Conservation (phyloP, 2,888 invertebrate species). For the Dolichomitus sp. region DNA sequence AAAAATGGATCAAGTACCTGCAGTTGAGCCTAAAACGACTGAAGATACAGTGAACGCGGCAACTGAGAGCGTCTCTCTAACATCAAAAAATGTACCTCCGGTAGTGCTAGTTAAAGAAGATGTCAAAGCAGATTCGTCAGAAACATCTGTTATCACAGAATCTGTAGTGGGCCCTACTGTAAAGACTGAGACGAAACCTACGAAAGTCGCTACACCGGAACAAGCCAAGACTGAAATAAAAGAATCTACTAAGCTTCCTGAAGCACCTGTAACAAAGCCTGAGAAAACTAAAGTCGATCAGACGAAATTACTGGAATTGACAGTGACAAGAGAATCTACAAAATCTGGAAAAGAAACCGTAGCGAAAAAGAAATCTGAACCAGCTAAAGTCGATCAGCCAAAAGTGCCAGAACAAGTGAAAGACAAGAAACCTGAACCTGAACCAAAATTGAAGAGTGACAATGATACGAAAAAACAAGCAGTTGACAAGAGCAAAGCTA, state of each 20-base stretch:
- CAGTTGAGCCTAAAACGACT: constrained; percentile 42
- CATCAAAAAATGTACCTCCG: constrained; percentile 39
- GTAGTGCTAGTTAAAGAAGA: constrained; percentile 47
- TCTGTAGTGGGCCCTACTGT: constrained; percentile 15
- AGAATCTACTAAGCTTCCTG: constrained; percentile 58
- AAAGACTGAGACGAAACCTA: constrained; percentile 19
- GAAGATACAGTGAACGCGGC: constrained; percentile 42
- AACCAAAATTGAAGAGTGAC: constrained; percentile 48
- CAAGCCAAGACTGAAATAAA: constrained; percentile 22
- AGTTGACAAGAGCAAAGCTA: constrained; percentile 47
- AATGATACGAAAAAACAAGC: constrained; percentile 29
- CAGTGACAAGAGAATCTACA: constrained; percentile 30
- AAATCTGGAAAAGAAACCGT: constrained; percentile 31
- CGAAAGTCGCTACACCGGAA: constrained; percentile 17
- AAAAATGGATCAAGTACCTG: constrained; percentile 23
- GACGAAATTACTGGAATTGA: constrained; percentile 53
- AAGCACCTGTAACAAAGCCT: constrained; percentile 18
- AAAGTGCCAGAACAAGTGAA: background rate
- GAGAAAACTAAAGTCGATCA: constrained; percentile 54
- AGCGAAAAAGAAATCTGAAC: too few relatives aligned
- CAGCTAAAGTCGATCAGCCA: constrained; percentile 37
- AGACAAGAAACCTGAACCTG: constrained; percentile 58
- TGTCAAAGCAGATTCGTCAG: constrained; percentile 30
- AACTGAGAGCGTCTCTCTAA: constrained; percentile 22
- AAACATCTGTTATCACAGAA: constrained; percentile 37